Evolutionary conservation across 2,113 vertebrate species (phyloP), one percentile per base, ranked within the genome.

Genomic region (Scomber japonicus): DNA sequence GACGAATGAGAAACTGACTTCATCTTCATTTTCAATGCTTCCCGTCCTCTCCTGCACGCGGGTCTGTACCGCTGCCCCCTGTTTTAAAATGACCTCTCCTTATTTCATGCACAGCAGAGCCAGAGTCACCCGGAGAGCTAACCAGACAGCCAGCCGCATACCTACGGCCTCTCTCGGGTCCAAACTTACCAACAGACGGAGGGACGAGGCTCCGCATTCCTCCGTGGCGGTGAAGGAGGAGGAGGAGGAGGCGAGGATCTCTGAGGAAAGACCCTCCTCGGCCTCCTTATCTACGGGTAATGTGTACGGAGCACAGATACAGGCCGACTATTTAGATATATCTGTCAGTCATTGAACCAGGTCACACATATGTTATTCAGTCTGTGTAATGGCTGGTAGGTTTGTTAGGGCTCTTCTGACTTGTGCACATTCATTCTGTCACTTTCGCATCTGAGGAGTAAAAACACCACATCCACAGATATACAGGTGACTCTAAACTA

Each of bases 51-150:
- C 62, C 51, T 0, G 71, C 65, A 17, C 31, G 53, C 53, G 50
- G 53, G 2, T 68, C 14, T 53, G 70, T 49, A 24, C 49, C 56
- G 63, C 14, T 63, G 50, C 51, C 12, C 79, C 8, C 40, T 31
- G 24, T 74, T 70, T 88, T 1, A 55, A 6, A 5, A 95, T 94
- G 93, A 68, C 76, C 0, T 95, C 93, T 48, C 91, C 89, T 48
- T 95, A 94, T 51, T 95, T 95, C 59, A 45, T 11, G 15, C 64
- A 76, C 4, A 87, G 51, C 59, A 67, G 50, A 2, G 55, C 73
- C 54, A 54, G 72, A 3, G 0, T 77, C 14, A 77, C 79, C 21
- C 83, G 83, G 35, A 77, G 71, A 3, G 67, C 44, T 17, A 31
- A 6, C 12, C 73, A 14, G 17, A 35, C 68, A 4, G 50, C 31